A percentile compares a stretch with the other conserved stretches of the same genome.
Evolutionary conservation across 2,113 vertebrate species (phyloP).

Genomic region (Bubo bubo): DNA sequence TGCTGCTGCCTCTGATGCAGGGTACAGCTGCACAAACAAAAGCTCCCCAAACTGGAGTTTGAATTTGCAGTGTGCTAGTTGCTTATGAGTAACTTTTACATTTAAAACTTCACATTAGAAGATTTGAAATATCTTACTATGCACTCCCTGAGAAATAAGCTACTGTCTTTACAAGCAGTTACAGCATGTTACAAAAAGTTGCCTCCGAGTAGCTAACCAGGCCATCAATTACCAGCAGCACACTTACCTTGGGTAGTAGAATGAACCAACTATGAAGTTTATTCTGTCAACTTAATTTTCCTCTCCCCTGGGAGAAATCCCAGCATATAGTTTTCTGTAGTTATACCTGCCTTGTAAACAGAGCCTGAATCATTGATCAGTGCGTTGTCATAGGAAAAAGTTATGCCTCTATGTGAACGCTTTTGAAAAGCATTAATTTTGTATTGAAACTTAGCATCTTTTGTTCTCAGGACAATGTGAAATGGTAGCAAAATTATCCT

Average conservation of each 20-base stretch:
- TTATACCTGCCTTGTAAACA: neutral
- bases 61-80: neutral
- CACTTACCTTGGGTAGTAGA: neutral
- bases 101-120: neutral
- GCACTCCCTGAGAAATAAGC: neutral
- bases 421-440: neutral
- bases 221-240: neutral
- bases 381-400: neutral
- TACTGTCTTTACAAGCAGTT: neutral
- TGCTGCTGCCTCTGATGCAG: slow-evolving; percentile 21
- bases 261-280: neutral
- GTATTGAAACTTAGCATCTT: neutral
- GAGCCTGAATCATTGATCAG: neutral
- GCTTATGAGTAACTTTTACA: neutral
- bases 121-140: neutral
- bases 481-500: neutral
- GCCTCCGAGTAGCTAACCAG: neutral
- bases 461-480: neutral
- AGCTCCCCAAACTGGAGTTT: neutral
- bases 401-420: neutral
- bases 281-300: neutral
- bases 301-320: neutral
- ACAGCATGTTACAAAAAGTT: neutral
- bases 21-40: slow-evolving; percentile 28
- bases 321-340: neutral